phyloP scores from a whole-genome alignment of 2,113 vertebrate species.

The Semnopithecus entellus region DNA sequence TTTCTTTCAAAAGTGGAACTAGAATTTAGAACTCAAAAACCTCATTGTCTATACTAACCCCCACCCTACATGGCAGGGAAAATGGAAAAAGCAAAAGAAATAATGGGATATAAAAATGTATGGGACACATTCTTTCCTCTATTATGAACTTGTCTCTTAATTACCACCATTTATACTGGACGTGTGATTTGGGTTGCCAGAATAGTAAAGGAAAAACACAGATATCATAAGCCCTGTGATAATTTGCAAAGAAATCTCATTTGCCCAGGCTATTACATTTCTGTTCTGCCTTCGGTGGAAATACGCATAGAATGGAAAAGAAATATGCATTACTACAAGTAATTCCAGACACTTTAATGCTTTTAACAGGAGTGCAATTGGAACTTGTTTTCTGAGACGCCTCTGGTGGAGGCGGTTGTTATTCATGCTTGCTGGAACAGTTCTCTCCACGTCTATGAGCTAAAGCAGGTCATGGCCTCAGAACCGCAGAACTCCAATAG shows the following conservation, averaged over 20 bases:
- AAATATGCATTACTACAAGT: neutral
- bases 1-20: neutral
- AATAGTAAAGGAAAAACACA: neutral
- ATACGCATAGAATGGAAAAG: neutral
- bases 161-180: neutral
- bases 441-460: fast-evolving
- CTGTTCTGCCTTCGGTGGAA: neutral
- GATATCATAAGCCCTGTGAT: neutral
- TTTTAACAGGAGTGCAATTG: neutral
- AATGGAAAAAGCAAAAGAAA: neutral
- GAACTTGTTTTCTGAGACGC: neutral
- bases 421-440: neutral
- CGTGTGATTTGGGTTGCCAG: neutral
- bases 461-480: neutral
- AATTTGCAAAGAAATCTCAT: constrained; percentile 17
- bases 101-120: neutral
- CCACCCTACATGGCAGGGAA: fast-evolving
- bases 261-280: neutral
- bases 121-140: neutral
- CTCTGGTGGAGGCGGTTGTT: neutral
- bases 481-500: fast-evolving
- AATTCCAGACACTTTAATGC: neutral
- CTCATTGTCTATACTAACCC: fast-evolving
- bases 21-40: neutral
- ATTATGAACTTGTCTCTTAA: fast-evolving